Evolutionary conservation across 1,140 invertebrate genomes (phyloP), one percentile per base, ranked within the genome.

Genomic region (Eubasilissa regina): DNA sequence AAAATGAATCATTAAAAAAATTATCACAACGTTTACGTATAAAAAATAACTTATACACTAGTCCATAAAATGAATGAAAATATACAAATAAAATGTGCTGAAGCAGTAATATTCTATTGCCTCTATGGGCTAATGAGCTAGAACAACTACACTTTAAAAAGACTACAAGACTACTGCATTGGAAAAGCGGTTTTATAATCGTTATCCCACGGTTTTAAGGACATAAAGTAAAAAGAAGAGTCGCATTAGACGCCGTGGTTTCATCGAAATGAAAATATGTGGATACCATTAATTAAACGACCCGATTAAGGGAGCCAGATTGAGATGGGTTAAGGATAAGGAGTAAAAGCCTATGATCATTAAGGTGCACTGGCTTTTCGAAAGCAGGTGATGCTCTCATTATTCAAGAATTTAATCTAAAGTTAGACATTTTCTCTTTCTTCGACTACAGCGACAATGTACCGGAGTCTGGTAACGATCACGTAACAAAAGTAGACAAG

Each of bases 211-310:
- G 60, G 60, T 64, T 7, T 35, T 13, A 11, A 25, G 13, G 9
- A 43, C 60, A 43, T 64, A 35, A 64, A 64, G 60, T 64, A 35
- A 64, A 64, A 21, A 11, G n/a, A 21, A 58, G 8, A 21, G 55
- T 11, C 17, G 12, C 55, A 58, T 58, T 58, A 58, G 55, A 58
- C 10, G 55, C 55, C n/a, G 55, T 25, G 25, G 60, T 64, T 64
- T 43, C 25, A 64, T 58, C n/a, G 60, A 64, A 64, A 64, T 25
- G 25, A 64, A 64, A 64, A 64, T 64, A 64, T 25, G 13, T 64
- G 35, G 25, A 64, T 43, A 64, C 60, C 60, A 64, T 64, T 64
- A 64, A 64, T 64, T 64, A 64, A 64, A 64, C 60, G 35, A 43
- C 19, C 60, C 35, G 35, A 64, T 64, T n/a, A 43, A 64, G 35